A percentile compares a stretch with the other conserved stretches of the same genome.
These are phyloP conservation scores for Eciton burchellii DNA, from an alignment of 1,140 invertebrate genomes.

Conservation along the genomic window DNA sequence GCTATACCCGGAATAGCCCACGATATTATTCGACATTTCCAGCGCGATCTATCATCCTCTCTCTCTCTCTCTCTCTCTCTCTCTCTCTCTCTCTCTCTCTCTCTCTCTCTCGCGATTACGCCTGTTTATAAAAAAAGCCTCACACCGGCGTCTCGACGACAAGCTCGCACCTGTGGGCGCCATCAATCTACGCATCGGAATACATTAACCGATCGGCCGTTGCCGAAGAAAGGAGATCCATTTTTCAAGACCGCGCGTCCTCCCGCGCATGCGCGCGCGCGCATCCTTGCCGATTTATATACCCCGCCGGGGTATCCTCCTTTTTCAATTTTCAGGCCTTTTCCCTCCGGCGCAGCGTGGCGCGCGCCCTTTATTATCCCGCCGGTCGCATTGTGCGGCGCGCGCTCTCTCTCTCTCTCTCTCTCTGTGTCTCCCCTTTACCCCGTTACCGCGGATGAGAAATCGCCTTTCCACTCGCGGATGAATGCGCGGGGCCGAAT, in stretches of 20 bases:
- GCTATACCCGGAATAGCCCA: background rate
- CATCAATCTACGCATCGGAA: background rate
- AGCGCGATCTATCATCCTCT: constrained; percentile 8
- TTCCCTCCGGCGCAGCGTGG: constrained; percentile 1
- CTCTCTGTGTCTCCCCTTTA: too few species aligned
- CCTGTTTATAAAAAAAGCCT: background rate
- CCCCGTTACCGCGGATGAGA: constrained; percentile 53
- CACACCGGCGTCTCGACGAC: background rate
- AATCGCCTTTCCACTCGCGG: constrained; percentile 55
- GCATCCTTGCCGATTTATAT: constrained; percentile 55
- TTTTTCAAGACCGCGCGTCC: background rate
- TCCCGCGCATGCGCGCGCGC: background rate
- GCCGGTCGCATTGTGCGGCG: constrained; percentile 40
- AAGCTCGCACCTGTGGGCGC: background rate
- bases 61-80: too few species aligned
- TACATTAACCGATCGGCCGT: constrained; percentile 8
- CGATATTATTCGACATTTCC: background rate
- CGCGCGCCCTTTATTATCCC: constrained; percentile 60
- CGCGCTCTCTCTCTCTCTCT: too few species aligned
- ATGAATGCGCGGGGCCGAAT: constrained; percentile 51
- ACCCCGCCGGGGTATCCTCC: background rate
- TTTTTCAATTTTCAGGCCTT: constrained; percentile 63
- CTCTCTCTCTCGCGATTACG: background rate
- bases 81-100: too few species aligned
- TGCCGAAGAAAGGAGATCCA: background rate